Evolutionary conservation across 1,140 invertebrate genomes (phyloP), one percentile per base, ranked within the genome.

Genomic region (Chrysopa pallens): DNA sequence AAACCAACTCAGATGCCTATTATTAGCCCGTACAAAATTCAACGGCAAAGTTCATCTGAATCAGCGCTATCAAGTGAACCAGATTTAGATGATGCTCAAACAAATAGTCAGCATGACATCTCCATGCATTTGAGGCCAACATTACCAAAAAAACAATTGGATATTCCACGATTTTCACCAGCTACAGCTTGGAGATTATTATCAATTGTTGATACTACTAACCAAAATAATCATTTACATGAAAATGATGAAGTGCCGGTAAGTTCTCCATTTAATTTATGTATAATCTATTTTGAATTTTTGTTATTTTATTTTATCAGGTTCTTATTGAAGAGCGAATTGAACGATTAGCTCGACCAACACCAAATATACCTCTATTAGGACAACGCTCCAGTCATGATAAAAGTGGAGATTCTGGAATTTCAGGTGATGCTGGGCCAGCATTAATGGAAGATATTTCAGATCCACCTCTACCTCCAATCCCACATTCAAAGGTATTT

Each of bases 111-210:
- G 59, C 62, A 72, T 27, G 71, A 76, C 17, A 80, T 86, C 39
- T 72, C 76, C 15, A 59, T 87, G 36, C 71, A 79, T 33, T 56
- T 86, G 42, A 65, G 83, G 1, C 83, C 84, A 3, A 83, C 79
- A 0, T 52, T 86, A 42, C 84, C 84, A 1, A 78, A 81, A 49
- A 80, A 84, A 49, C 74, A 76, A 51, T 63, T 73, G 9, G 74
- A 80, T 43, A 74, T 82, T 14, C 80, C 83, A 0, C 60, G 78
- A 45, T 87, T 88, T 61, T 86, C 81, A 11, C 84, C 84, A 3
- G 73, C 77, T 1, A 72, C 80, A n/a, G 84, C 84, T 0, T 89
- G 84, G 84, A 68, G 78, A 48, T 69, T 78, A 15, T 62, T 89
- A 6, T 73, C 73, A 7, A 58, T 58, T 6, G 44, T 59, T 12